Base-by-base conservation (phyloP, 2,888 invertebrate genomes). In the Macrophya alboannulata region DNA sequence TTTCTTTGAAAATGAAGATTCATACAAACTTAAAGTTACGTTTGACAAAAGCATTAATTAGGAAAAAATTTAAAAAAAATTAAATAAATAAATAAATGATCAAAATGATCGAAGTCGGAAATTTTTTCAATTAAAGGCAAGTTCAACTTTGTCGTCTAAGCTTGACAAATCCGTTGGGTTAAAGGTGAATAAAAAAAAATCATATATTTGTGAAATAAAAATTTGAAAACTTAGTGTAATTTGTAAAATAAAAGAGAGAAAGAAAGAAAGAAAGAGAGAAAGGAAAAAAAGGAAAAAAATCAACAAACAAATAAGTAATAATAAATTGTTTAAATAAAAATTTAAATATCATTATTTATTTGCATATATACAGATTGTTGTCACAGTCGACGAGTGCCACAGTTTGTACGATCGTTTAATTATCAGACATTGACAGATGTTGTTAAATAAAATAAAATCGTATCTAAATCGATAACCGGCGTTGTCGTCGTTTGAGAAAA, bases 141-240 rank as follows among this genome's bases (percentile, higher is more conserved):
- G 31, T 37, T 77, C 6, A 31, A 55, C 77, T 9, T 51, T 31
- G 62, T 17, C 55, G 43, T 74, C 74, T 43, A 21, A 74, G 21
- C 45, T 40, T 40, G 62, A 65, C 43, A 62, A 21, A 59, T 81
- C 62, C 15, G 62, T 62, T 62, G 25, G 37, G 62, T 15, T 77
- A 37, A 55, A 55, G 2, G 17, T 55, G 55, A 37, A 31, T 31
- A 76, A 40, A 59, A n/a, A 5, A 55, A 62, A 40, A 62, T 21
- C 9, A 40, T 62, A 37, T 81, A 65, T 62, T 62, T 43, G 62
- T 81, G 62, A 40, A 81, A 81, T 62, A 62, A 62, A 76, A 81
- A 68, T 17, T 68, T 81, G 51, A 12, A 15, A 81, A 81, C n/a
- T 15, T 62, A 59, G 81, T 21, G 55, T 79, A 79, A 55, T 79